These are phyloP conservation scores for Chrysemys picta DNA, from an alignment of 2,113 vertebrate genomes.

Conservation along the genomic window DNA sequence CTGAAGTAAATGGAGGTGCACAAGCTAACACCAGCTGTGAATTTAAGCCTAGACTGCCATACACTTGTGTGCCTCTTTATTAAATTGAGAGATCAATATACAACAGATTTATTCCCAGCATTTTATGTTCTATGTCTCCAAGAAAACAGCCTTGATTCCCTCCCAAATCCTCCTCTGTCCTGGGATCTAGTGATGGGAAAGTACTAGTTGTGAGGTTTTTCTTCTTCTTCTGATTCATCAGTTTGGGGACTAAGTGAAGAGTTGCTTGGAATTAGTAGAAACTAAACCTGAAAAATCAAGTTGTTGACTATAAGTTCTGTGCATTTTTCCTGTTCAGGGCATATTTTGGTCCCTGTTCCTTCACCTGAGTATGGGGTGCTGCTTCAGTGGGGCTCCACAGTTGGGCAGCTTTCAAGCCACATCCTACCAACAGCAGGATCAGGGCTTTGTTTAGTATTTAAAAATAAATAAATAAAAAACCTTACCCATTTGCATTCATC, in stretches of 20 bases:
- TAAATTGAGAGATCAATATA: not conserved
- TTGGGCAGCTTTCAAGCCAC: not conserved
- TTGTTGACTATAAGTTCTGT: conserved; percentile 22
- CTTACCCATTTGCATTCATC: not conserved
- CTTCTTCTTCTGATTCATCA: conserved; percentile 54
- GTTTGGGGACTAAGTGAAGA: conserved; percentile 14
- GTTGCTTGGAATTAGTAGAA: conserved; percentile 18
- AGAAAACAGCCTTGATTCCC: not conserved
- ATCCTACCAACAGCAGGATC: not conserved
- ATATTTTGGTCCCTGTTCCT: conserved; percentile 4
- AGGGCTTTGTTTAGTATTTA: not conserved
- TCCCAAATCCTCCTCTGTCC: not conserved
- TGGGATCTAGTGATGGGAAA: not conserved
- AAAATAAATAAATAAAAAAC: not conserved
- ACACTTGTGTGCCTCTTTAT: not conserved
- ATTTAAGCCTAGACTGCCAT: conserved; percentile 25
- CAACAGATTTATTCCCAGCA: not conserved
- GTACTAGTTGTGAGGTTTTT: conserved; percentile 1
- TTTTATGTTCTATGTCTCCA: not conserved
- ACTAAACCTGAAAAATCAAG: conserved; percentile 3
- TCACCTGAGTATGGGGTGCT: not conserved
- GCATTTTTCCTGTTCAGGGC: conserved; percentile 17
- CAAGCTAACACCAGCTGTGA: conserved; percentile 27
- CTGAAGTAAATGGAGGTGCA: not conserved
- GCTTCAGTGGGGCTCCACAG: not conserved